Percentiles rank a stretch among this genome's conserved stretches.
These are phyloP conservation scores for Phrixothrix hirtus DNA, from an alignment of 2,888 invertebrate species.

Conservation along the genomic window DNA sequence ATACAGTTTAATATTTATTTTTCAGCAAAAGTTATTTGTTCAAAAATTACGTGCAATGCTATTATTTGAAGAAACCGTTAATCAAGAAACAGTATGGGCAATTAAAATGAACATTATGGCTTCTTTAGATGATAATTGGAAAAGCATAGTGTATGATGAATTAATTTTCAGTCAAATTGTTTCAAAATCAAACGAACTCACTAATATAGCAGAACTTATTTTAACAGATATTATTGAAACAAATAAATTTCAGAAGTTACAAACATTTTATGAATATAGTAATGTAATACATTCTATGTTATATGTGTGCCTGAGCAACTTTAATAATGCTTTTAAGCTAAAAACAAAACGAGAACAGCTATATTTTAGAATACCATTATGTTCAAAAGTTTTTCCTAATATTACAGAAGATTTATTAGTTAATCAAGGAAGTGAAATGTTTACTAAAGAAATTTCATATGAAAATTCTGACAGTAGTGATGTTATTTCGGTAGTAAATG, in stretches of 20 bases:
- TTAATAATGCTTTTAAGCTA: constrained; percentile 44
- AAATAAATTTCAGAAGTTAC: constrained; percentile 1
- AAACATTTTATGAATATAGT: constrained; percentile 23
- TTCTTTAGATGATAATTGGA: constrained; percentile 43
- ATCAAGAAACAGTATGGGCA: constrained; percentile 40
- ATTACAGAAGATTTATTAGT: constrained; percentile 33
- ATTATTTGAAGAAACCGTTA: constrained; percentile 45
- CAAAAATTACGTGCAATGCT: constrained; percentile 48
- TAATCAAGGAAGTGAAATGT: not conserved
- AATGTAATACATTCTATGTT: constrained; percentile 38
- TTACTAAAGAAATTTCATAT: not conserved
- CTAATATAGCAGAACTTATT: constrained; percentile 30
- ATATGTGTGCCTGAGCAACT: constrained; percentile 41
- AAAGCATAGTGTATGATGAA: constrained; percentile 44
- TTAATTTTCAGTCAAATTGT: constrained; percentile 44
- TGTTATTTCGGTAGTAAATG: constrained; percentile 26
- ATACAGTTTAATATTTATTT: constrained; percentile 27
- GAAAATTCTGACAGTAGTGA: constrained; percentile 1
- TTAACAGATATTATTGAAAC: constrained; percentile 24
- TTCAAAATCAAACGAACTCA: constrained; percentile 30
- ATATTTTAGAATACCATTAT: constrained; percentile 29
- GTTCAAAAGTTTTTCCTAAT: constrained; percentile 36
- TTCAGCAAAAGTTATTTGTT: constrained; percentile 49
- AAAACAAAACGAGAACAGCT: constrained; percentile 42
- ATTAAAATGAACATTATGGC: constrained; percentile 39